Evolutionary conservation across 2,113 vertebrate species (phyloP), one percentile per base, ranked within the genome.

Genomic region (Sigmodon hispidus): DNA sequence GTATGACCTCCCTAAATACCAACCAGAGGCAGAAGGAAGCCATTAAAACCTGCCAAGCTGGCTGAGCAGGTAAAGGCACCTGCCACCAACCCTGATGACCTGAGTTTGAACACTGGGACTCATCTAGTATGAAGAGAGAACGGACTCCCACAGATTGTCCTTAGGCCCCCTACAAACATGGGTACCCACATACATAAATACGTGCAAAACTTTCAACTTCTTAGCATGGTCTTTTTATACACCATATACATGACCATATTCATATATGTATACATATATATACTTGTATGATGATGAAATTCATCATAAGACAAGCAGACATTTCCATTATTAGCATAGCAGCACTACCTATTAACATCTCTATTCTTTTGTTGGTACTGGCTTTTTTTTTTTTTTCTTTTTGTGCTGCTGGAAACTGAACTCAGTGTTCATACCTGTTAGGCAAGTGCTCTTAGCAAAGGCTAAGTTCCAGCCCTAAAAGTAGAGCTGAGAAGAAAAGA

Each of bases 21-120:
- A 95, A 52, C 73, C 36, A 63, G 65, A 95, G 81, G 91, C 65
- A 91, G 77, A 80, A 80, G 22, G 59, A 70, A 91, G 52, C n/a
- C 36, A 84, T 63, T 13, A 92, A 89, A 89, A 79, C 24, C 72
- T 55, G 26, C 40, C 34, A 12, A 21, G 81, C 4, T 3, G 59
- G 59, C 81, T 85, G 26, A 48, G 40, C 22, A 63, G 8, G 8
- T 48, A 22, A 65, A n/a, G 43, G 83, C 43, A 50, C 19, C n/a
- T 85, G 59, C 10, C 15, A 31, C 7, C 26, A 19, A 31, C 7
- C 57, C 59, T 21, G 81, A 21, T 31, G 59, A 63, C 40, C 80
- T 31, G 59, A 21, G 57, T 48, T 65, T 34, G 43, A 65, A 19
- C 8, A 21, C 43, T 22, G 9, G 59, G 40, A 65, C 59, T 65